A percentile compares a stretch with the other conserved stretches of the same genome.
Conservation (phyloP, 2,888 invertebrate genomes). For the Hanleya hanleyi region DNA sequence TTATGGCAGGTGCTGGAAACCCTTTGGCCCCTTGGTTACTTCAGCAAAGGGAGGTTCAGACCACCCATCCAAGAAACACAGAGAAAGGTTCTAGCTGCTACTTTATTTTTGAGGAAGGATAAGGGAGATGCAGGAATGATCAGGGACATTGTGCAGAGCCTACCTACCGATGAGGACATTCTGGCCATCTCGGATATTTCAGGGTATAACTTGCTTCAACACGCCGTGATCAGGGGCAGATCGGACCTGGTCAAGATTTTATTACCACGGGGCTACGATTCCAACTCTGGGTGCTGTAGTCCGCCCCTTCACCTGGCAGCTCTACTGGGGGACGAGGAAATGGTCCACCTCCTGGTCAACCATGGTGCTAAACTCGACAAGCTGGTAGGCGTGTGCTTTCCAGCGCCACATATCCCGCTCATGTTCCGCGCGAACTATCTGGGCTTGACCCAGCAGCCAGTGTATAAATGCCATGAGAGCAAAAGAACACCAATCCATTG, state of each 20-base stretch:
- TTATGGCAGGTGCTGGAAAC: constrained; percentile 46
- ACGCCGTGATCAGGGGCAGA: constrained; percentile 83
- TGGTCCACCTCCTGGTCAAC: constrained; percentile 81
- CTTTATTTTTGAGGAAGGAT: constrained; percentile 40
- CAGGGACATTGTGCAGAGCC: neutral
- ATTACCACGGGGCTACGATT: constrained; percentile 77
- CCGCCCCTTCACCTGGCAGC: constrained; percentile 85
- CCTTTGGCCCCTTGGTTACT: neutral
- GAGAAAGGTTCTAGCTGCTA: constrained; percentile 33
- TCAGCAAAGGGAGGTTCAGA: constrained; percentile 19
- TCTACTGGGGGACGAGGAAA: constrained; percentile 81
- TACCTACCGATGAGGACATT: constrained; percentile 55
- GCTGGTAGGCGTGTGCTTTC: constrained; percentile 83
- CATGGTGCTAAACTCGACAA: constrained; percentile 83
- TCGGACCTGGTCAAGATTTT: constrained; percentile 78
- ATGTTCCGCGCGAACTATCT: constrained; percentile 46
- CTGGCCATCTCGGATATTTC: constrained; percentile 76
- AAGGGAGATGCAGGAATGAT: neutral
- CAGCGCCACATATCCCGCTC: constrained; percentile 78
- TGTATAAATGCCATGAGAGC: constrained; percentile 66
- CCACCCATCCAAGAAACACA: constrained; percentile 42
- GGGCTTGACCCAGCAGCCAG: constrained; percentile 61
- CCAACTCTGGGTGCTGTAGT: constrained; percentile 83
- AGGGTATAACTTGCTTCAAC: constrained; percentile 83
- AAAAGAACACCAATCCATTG: constrained; percentile 63